Evolutionary conservation across 1,140 invertebrate species (phyloP), one percentile per base, ranked within the genome.

Genomic region (Chrysoperla carnea): DNA sequence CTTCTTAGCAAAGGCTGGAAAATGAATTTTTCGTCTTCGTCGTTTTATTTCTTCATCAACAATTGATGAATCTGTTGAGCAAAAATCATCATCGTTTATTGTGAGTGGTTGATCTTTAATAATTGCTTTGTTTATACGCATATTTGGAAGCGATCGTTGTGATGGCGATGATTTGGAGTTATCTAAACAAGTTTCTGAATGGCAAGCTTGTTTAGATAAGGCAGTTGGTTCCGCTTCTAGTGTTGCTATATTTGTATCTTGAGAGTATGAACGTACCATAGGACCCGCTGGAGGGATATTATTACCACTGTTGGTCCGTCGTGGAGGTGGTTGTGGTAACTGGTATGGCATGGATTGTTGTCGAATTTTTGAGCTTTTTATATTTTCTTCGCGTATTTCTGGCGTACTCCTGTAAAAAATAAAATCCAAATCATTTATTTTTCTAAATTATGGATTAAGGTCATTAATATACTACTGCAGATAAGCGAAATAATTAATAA

Each of bases 121-220:
- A 29, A 49, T 50, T 42, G 17, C 40, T 45, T 11, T 48, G 47
- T 33, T 47, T 51, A 7, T 46, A 41, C 2, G 11, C n/a, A n/a
- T 9, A 8, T 9, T 15, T 31, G 13, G 13, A 41, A 35, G 36
- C 27, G 42, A 38, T 50, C 41, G 28, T 45, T 35, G 29, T 38
- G 12, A 12, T 11, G 35, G 35, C 36, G 42, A 8, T 8, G 43
- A 27, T 45, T 47, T 50, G 28, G 40, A 33, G 17, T 44, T 42
- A 27, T 64, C 60, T 37, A 65, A 51, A 27, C 61, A 65, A 33
- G 67, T 64, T 33, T 70, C 66, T 17, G 68, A 69, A 29, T 61
- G 54, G 5, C 66, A 69, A 1, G 59, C 47, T 47, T 57, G 56
- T 23, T 23, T 23, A 23, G 17, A 3, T 23, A 23, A 23, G 17